Evolutionary conservation across 1,140 invertebrate genomes (phyloP), one percentile per base, ranked within the genome.

Genomic region (Oryzaephilus surinamensis): DNA sequence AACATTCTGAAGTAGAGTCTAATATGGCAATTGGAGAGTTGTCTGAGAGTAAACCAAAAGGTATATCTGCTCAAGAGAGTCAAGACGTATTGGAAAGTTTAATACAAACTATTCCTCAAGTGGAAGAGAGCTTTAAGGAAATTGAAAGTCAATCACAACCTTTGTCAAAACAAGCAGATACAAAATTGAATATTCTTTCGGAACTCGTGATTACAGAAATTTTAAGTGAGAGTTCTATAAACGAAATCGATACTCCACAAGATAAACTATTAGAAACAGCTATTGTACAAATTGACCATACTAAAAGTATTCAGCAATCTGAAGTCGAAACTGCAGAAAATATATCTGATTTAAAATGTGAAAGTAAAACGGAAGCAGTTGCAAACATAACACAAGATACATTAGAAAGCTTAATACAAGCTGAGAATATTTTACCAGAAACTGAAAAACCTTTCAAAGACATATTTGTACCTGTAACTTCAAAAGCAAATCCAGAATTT

Each of bases 81-180:
- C 18, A 24, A 13, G 29, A 65, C 17, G 51, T 64, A 18, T 66
- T 80, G 16, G 42, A 60, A 32, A 36, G 64, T 20, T 53, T 65
- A 27, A 41, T 41, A 57, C 66, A 43, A 63, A 65, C 51, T 58
- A 49, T 43, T 41, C 38, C 12, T 33, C 43, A 7, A 29, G 33
- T 24, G 32, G 34, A 12, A 42, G 49, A 53, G 35, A 44, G 43
- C 41, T 32, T 45, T 8, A 29, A 40, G 7, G 18, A 48, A 14
- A 16, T 48, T 18, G 41, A 43, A 39, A 38, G 27, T 23, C 16
- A 11, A 6, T 11, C 26, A 27, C 33, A n/a, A n/a, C 3, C 1
- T 2, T 8, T 11, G 10, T 18, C 10, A 28, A 24, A 24, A 24
- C 23, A 24, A 24, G 8, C 46, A 13, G 43, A 49, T 32, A 24